A percentile compares a stretch with the other conserved stretches of the same genome.
phyloP scores from a whole-genome alignment of 2,797 vertebrate genomes.

The Micromesistius poutassou region DNA sequence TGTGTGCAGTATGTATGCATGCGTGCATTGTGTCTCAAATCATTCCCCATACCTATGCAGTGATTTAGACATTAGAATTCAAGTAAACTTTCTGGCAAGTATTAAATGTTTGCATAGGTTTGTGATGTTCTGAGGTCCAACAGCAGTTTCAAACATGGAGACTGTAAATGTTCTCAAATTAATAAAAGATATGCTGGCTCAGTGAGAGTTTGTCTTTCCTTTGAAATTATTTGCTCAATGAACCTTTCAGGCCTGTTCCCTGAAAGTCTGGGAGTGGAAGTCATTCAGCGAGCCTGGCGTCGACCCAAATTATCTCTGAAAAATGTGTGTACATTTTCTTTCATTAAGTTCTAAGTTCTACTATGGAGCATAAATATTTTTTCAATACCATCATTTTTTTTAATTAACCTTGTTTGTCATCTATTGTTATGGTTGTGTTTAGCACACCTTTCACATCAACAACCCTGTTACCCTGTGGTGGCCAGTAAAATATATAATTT shows the following conservation, averaged over 20 bases:
- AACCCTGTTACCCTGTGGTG: too few relatives aligned
- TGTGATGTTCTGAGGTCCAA: conserved; percentile 1
- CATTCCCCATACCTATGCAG: neutral
- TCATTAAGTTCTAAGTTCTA: too few relatives aligned
- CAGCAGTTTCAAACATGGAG: neutral
- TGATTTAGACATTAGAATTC: conserved; percentile 1
- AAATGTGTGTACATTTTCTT: too few relatives aligned
- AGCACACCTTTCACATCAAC: too few relatives aligned
- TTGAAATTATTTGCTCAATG: neutral
- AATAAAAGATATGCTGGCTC: conserved; percentile 7
- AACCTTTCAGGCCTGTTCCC: neutral
- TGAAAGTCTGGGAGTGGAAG: neutral
- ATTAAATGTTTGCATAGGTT: neutral
- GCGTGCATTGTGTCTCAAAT: neutral
- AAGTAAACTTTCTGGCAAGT: neutral
- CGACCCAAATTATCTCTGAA: neutral
- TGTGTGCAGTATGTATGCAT: neutral
- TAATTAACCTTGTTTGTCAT: too few relatives aligned
- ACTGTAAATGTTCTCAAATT: conserved; percentile 4
- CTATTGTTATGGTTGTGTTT: too few relatives aligned
- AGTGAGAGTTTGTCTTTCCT: neutral
- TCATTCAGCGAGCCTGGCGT: neutral
- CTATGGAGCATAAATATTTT: too few relatives aligned
- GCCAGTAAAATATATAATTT: neutral
- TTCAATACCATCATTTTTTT: too few relatives aligned